These are phyloP conservation scores for Xyliphius kryptos DNA, from an alignment of 2,113 vertebrate genomes.

Conservation along the genomic window DNA sequence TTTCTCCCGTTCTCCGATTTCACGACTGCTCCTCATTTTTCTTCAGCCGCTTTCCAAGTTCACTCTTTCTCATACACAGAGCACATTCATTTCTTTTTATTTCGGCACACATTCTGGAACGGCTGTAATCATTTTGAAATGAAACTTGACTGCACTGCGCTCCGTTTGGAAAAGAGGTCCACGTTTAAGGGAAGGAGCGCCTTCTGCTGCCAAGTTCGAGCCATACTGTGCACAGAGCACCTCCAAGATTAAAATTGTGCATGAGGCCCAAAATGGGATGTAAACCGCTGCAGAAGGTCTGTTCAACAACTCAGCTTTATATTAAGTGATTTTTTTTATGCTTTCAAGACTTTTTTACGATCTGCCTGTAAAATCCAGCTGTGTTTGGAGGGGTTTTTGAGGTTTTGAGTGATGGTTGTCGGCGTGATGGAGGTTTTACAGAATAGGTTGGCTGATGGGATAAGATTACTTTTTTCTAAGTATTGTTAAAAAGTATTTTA, in stretches of 20 bases:
- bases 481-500: too few species aligned
- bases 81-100: constrained; percentile 2
- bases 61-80: constrained; percentile 17
- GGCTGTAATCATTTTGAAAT: constrained; percentile 36
- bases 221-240: background rate
- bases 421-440: too few species aligned
- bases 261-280: constrained; percentile 30
- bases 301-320: constrained; percentile 7
- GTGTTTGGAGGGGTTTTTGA: too few species aligned
- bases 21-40: constrained; percentile 6
- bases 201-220: background rate
- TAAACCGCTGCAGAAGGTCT: constrained; percentile 5
- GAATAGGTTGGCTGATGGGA: too few species aligned
- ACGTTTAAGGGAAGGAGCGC: constrained; percentile 2
- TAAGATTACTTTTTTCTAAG: too few species aligned
- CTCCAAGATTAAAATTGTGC: constrained; percentile 31
- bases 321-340: background rate
- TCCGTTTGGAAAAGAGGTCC: constrained; percentile 5
- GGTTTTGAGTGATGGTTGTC: too few species aligned
- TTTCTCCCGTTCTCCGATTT: background rate
- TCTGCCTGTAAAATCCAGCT: too few species aligned
- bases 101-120: constrained; percentile 24
- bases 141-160: constrained; percentile 12
- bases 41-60: constrained; percentile 21
- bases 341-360: background rate